A percentile compares a stretch with the other conserved stretches of the same genome.
phyloP scores from a whole-genome alignment of 2,797 vertebrate genomes.

The Leuciscus waleckii region DNA sequence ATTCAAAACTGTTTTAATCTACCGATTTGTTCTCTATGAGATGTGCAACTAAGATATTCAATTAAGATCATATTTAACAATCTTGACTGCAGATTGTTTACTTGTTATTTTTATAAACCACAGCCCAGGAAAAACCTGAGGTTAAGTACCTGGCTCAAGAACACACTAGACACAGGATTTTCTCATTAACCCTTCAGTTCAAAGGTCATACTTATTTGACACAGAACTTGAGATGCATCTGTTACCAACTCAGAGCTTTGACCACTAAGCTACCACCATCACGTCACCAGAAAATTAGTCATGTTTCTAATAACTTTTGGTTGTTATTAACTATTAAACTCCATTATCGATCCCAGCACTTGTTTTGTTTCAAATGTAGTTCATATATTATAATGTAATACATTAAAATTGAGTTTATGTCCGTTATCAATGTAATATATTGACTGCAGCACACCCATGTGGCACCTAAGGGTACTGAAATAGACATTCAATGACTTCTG shows the following conservation, averaged over 20 bases:
- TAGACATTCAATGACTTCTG: slow-evolving; percentile 10
- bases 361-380: slow-evolving; percentile 22
- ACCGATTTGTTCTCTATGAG: neutral
- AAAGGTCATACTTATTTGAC: neutral
- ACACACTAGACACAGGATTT: neutral
- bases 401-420: slow-evolving; percentile 22
- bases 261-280: neutral
- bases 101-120: slow-evolving; percentile 3
- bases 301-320: neutral
- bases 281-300: neutral
- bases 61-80: neutral
- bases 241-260: slow-evolving; percentile 5
- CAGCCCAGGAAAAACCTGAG: neutral
- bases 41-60: slow-evolving; percentile 11
- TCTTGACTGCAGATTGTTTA: neutral
- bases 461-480: slow-evolving; percentile 62
- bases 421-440: slow-evolving; percentile 33
- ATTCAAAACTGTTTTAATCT: slow-evolving; percentile 9
- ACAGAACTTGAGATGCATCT: neutral
- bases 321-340: neutral
- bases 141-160: neutral
- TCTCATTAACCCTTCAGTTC: slow-evolving; percentile 13
- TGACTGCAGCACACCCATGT: slow-evolving; percentile 64
- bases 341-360: neutral
- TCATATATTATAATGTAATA: slow-evolving; percentile 18